Evolutionary conservation across 2,113 vertebrate genomes (phyloP), one percentile per base, ranked within the genome.

Genomic region (Rhinoptilus africanus): DNA sequence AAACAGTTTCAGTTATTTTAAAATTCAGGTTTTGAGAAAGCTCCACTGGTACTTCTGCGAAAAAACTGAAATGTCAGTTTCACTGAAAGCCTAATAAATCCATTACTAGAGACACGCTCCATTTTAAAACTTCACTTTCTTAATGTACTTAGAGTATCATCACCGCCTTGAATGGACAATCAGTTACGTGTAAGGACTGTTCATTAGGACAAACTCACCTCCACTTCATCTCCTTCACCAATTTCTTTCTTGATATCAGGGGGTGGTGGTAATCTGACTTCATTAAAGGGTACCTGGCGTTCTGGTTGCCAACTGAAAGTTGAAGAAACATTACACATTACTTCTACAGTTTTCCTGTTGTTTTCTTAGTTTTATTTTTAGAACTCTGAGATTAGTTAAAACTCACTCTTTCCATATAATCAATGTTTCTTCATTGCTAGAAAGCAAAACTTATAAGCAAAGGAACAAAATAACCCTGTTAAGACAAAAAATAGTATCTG

Each of bases 151-250:
- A 39, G 10, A 81, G 6, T 27, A 48, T 19, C 23, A 28, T 8
- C 45, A n/a, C 10, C 2, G 1, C 34, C 51, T 37, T 34, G 37
- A 59, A 57, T 0, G 1, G 41, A 53, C 35, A 48, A 13, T 6
- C 9, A 51, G 35, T 4, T 47, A 43, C 4, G 9, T 19, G 39
- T 6, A 35, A 48, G 12, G 14, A 81, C 16, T 69, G 30, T 10
- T 50, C 26, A 54, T 0, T 2, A 89, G 69, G 54, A 82, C 68
- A 57, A 80, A 97, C 98, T 98, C 97, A 99, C 99, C 99, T 99
- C 99, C 97, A 99, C 99, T 93, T 99, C 99, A 95, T 99, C 99
- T 91, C 99, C 99, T 98, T 99, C 99, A 80, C 98, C 98, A 9
- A 99, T 99, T 95, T 99, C 99, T 85, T 99, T 99, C 98, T 99